These are phyloP conservation scores for Sogatella furcifera DNA, from an alignment of 1,140 invertebrate genomes.

Conservation along the genomic window DNA sequence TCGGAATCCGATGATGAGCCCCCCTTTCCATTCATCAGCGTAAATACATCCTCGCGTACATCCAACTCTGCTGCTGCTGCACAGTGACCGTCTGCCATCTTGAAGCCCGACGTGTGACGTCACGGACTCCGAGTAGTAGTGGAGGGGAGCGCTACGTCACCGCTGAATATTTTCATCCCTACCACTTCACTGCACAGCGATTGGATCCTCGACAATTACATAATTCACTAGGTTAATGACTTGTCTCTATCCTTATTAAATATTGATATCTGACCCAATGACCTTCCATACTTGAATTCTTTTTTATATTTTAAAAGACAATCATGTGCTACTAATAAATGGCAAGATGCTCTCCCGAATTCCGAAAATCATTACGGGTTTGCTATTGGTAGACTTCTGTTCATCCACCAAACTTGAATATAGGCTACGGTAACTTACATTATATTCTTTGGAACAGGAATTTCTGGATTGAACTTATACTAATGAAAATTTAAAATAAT, in stretches of 20 bases:
- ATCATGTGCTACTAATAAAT: too few relatives aligned
- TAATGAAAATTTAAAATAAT: too few relatives aligned
- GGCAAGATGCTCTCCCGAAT: too few relatives aligned
- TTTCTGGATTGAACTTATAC: too few relatives aligned
- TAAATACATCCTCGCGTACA: conserved; percentile 1
- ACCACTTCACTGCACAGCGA: background rate
- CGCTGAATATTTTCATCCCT: background rate
- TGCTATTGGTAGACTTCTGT: too few relatives aligned
- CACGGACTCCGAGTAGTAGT: background rate
- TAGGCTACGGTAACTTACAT: too few relatives aligned
- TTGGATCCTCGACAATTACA: conserved; percentile 5
- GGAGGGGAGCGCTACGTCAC: background rate
- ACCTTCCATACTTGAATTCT: background rate
- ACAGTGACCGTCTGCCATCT: conserved; percentile 17
- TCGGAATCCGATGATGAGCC: background rate
- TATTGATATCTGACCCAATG: conserved; percentile 10
- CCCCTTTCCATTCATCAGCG: conserved; percentile 10
- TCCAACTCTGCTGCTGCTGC: conserved; percentile 5
- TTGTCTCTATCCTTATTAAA: conserved; percentile 6
- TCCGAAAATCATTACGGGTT: too few relatives aligned
- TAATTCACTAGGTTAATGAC: conserved; percentile 11
- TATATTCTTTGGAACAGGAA: too few relatives aligned
- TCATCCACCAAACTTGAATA: too few relatives aligned
- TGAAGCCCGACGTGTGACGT: conserved; percentile 4
- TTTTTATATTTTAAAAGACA: background rate